A percentile compares a stretch with the other conserved stretches of the same genome.
phyloP scores from a whole-genome alignment of 2,113 vertebrate species.

The Accipiter cooperii region DNA sequence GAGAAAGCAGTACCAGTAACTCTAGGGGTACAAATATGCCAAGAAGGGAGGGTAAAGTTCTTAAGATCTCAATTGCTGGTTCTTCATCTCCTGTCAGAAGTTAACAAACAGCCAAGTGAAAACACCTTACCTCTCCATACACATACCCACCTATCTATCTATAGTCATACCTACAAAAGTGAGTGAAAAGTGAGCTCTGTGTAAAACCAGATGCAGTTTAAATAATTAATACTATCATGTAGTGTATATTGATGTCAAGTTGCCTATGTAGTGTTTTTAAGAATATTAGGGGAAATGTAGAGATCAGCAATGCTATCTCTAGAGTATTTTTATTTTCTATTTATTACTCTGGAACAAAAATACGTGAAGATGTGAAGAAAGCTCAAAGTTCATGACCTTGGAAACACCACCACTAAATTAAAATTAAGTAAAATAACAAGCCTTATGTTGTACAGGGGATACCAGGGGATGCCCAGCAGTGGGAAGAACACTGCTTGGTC shows the following conservation, averaged over 20 bases:
- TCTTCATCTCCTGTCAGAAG: neutral
- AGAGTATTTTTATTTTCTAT: neutral
- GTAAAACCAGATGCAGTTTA: neutral
- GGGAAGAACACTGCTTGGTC: neutral
- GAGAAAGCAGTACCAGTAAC: neutral
- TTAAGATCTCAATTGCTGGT: neutral
- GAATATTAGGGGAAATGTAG: neutral
- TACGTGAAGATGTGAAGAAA: neutral
- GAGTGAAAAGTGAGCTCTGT: neutral
- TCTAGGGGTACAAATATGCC: neutral
- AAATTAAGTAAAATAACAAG: neutral
- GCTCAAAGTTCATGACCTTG: neutral
- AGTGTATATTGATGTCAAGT: neutral
- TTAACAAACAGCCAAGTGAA: neutral
- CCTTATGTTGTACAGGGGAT: neutral
- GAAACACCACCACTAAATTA: neutral
- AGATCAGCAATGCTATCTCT: neutral
- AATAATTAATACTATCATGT: neutral
- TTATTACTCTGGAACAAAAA: neutral
- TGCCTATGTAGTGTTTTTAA: neutral
- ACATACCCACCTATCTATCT: neutral
- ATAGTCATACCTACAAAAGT: neutral
- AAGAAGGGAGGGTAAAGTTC: neutral
- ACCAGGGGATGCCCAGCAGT: neutral
- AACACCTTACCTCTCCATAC: neutral